Base-by-base conservation (phyloP, 2,888 invertebrate species). In the Spilarctia lutea region DNA sequence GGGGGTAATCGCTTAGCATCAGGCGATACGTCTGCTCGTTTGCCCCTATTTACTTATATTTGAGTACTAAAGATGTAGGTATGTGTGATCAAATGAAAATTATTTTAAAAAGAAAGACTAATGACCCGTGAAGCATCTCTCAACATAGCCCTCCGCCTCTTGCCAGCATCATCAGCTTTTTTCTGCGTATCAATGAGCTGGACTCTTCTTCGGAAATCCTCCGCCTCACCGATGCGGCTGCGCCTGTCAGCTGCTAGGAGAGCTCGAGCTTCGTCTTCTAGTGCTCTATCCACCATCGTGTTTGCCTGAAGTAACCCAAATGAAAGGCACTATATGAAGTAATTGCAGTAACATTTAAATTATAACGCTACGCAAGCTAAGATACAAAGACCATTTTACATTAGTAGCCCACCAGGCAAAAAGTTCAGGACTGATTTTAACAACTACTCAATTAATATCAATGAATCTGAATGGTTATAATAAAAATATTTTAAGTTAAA, bases 181-280 rank as follows among this genome's bases (percentile, higher is more conserved):
- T 82, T 85, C 81, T 89, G 79, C 6, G 90, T 82, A 65, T 91
- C 87, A 4, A 86, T 84, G 11, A 92, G 79, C 56, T 92, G 91
- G 0, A 90, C 73, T 33, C 81, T 83, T 20, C 85, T 86, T 30
- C 87, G 85, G 82, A 89, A 87, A 75, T 91, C 86, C 20, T 92
- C 91, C 0, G 90, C 91, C 33, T 86, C 88, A 2, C 81, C 79
- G 18, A 89, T 85, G 16, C 90, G 86, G 52, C 79, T 73, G 1
- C 95, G 90, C 6, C 92, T 82, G 73, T 94, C 92, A 0, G 93
- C 92, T 0, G 94, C 95, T 3, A 94, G 83, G 2, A 85, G 83
- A 7, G 89, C 83, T 0, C 94, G 88, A 3, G 91, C 89, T 33
- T 92, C 91, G 8, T 91, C 92, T 60, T 93, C 92, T 30, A 94